A percentile compares a stretch with the other conserved stretches of the same genome.
These are phyloP conservation scores for Spodoptera frugiperda DNA, from an alignment of 1,140 invertebrate genomes.

Conservation along the genomic window DNA sequence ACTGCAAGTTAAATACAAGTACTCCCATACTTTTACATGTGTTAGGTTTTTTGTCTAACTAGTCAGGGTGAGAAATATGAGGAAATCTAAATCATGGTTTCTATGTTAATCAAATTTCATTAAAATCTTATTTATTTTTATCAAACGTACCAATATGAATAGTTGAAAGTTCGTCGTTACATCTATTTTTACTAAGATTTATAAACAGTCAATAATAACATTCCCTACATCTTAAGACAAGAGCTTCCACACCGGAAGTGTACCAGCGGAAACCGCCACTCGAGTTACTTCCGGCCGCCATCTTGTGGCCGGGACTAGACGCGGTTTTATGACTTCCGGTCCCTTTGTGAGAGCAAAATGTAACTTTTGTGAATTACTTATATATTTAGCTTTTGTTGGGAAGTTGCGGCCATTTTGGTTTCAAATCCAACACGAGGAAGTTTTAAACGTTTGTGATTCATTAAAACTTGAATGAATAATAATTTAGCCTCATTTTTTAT, in stretches of 20 bases:
- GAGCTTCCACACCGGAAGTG: constrained; percentile 62
- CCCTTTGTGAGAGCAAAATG: constrained; percentile 63
- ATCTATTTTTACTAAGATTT: not conserved
- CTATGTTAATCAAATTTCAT: not conserved
- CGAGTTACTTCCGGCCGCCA: constrained; percentile 69
- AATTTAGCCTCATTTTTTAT: too few species aligned
- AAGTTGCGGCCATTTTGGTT: not conserved
- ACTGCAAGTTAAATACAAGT: too few species aligned
- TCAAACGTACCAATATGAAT: too few species aligned
- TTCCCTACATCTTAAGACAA: constrained; percentile 56
- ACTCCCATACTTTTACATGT: too few species aligned
- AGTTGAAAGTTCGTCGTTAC: not conserved
- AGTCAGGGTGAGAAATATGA: not conserved
- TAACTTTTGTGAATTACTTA: constrained; percentile 54
- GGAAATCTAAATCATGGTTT: not conserved
- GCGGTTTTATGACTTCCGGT: constrained; percentile 71
- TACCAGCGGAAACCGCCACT: constrained; percentile 66
- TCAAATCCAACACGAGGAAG: not conserved
- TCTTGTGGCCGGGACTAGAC: constrained; percentile 68
- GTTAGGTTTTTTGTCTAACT: not conserved
- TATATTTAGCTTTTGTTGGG: constrained; percentile 26
- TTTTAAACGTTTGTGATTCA: not conserved
- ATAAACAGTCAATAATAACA: constrained; percentile 47
- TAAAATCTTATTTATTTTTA: not conserved
- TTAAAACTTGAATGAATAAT: too few species aligned